These are phyloP conservation scores for Alces alces DNA, from an alignment of 2,113 vertebrate genomes.

Conservation along the genomic window DNA sequence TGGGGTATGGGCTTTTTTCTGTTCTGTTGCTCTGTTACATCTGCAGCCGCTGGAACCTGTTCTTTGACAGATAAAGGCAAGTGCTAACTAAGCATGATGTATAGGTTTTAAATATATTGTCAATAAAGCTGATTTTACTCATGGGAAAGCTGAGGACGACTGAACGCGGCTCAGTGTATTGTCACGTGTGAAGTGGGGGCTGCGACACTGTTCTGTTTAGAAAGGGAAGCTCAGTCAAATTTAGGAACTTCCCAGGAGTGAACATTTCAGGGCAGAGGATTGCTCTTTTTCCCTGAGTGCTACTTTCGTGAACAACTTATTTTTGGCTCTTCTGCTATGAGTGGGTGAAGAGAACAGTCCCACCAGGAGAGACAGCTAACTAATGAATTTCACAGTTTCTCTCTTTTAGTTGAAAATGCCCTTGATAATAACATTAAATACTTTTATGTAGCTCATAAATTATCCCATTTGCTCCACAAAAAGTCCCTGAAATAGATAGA, in stretches of 20 bases:
- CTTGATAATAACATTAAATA: background rate
- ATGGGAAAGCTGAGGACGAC: background rate
- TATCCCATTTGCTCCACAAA: background rate
- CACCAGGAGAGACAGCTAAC: background rate
- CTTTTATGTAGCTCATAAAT: background rate
- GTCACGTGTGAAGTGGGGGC: background rate
- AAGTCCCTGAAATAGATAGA: background rate
- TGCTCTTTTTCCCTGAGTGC: background rate
- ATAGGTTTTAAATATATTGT: background rate
- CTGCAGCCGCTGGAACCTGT: background rate
- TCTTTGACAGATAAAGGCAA: constrained; percentile 10
- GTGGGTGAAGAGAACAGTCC: background rate
- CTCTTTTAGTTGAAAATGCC: background rate
- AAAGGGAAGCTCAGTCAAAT: background rate
- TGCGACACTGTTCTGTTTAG: background rate
- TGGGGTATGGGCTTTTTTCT: background rate
- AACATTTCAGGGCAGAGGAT: background rate
- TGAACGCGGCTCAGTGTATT: background rate
- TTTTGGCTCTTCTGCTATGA: background rate
- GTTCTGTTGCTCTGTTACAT: background rate
- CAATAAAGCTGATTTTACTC: background rate
- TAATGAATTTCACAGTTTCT: background rate
- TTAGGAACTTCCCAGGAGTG: background rate
- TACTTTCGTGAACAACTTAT: background rate
- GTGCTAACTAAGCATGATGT: background rate